A percentile compares a stretch with the other conserved stretches of the same genome.
Conservation (phyloP, 2,113 vertebrate genomes). For the Narcine bancroftii region DNA sequence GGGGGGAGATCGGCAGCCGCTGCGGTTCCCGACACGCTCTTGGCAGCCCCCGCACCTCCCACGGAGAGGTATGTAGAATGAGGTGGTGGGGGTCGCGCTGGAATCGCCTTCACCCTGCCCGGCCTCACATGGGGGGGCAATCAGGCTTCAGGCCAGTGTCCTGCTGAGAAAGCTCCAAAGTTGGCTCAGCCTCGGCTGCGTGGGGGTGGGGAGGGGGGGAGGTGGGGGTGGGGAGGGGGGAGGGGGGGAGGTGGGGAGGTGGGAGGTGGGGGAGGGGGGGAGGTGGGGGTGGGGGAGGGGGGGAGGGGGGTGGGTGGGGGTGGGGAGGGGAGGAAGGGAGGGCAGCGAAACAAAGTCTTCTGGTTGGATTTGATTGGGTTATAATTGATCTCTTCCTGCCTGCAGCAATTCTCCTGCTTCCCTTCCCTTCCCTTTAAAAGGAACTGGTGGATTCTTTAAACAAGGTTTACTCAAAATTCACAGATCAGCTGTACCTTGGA, state of each 20-base stretch:
- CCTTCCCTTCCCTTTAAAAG: background rate
- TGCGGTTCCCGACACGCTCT: background rate
- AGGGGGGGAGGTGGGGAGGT: too few species aligned
- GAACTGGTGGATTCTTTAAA: background rate
- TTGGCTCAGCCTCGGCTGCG: too few species aligned
- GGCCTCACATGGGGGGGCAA: background rate
- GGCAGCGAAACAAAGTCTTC: background rate
- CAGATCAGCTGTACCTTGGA: background rate
- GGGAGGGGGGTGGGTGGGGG: too few species aligned
- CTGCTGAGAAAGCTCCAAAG: too few species aligned
- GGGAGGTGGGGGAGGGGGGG: too few species aligned
- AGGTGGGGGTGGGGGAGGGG: too few species aligned
- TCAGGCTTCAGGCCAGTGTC: conserved; percentile 22
- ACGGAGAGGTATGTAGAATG: background rate
- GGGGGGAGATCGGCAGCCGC: background rate
- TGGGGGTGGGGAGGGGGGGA: too few species aligned
- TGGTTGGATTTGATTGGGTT: background rate
- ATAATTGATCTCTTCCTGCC: background rate
- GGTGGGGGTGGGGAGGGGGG: too few species aligned
- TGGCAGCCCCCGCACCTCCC: too few species aligned
- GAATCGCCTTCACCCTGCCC: background rate
- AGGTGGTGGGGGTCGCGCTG: too few species aligned
- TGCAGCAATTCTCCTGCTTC: background rate
- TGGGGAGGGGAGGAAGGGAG: too few species aligned
- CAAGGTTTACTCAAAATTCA: background rate